phyloP scores from a whole-genome alignment of 2,113 vertebrate genomes.

The Clupea harengus region DNA sequence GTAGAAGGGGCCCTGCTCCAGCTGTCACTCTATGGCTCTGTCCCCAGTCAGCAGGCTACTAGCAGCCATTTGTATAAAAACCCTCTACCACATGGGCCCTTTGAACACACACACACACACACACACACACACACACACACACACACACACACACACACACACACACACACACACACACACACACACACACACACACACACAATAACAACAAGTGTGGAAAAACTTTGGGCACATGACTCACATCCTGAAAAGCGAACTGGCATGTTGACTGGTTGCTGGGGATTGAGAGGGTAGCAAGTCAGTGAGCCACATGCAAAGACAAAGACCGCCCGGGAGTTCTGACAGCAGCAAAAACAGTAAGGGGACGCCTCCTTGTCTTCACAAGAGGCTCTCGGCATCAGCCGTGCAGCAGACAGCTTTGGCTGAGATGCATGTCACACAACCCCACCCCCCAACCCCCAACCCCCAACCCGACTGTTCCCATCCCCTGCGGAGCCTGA shows the following conservation, averaged over 20 bases:
- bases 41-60: conserved; percentile 32
- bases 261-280: background rate
- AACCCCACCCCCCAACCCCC: background rate
- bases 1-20: conserved; percentile 48
- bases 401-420: background rate
- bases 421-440: conserved; percentile 24
- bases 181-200: background rate
- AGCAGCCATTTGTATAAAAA: conserved; percentile 31
- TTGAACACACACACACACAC: background rate
- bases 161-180: too few species aligned
- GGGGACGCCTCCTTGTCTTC: conserved; percentile 41
- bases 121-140: background rate
- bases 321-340: background rate
- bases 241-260: background rate
- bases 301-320: background rate
- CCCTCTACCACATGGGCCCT: background rate
- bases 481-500: conserved; percentile 46
- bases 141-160: too few species aligned
- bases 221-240: background rate
- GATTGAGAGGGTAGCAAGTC: background rate
- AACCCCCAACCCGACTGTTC: conserved; percentile 36
- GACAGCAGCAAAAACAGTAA: background rate
- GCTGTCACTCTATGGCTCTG: background rate
- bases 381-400: background rate
- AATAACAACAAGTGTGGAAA: background rate